phyloP scores from a whole-genome alignment of 2,888 invertebrate genomes.

The Willowsia nigromaculata region DNA sequence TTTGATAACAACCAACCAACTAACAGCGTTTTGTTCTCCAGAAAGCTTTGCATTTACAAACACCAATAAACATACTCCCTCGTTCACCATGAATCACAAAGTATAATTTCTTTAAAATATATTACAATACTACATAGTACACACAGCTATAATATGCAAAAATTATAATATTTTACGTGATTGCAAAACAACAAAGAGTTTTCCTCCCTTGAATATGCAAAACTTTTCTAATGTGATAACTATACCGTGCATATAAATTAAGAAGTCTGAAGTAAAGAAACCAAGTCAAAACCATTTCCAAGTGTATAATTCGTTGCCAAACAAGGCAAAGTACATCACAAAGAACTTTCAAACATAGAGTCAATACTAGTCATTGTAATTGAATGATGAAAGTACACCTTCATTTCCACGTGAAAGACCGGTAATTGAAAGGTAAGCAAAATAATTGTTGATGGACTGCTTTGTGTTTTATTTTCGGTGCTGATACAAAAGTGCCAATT shows the following conservation, averaged over 20 bases:
- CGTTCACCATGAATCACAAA: too few relatives aligned
- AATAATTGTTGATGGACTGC: neutral
- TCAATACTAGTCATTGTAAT: neutral
- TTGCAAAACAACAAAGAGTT: neutral
- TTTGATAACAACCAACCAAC: too few relatives aligned
- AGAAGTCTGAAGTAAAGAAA: neutral
- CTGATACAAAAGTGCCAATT: too few relatives aligned
- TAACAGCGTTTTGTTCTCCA: too few relatives aligned
- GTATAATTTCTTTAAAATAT: too few relatives aligned
- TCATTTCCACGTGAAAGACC: neutral
- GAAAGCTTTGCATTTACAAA: too few relatives aligned
- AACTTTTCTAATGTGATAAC: neutral
- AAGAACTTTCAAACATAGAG: neutral
- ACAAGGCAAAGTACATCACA: neutral
- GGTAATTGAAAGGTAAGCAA: neutral
- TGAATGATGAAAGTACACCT: neutral
- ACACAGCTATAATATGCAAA: too few relatives aligned
- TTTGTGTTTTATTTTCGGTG: neutral
- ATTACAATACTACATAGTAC: too few relatives aligned
- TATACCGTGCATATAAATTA: neutral
- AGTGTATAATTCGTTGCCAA: neutral
- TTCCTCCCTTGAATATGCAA: neutral
- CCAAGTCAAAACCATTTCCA: neutral
- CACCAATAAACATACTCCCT: too few relatives aligned
- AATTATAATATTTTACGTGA: neutral